A percentile compares a stretch with the other conserved stretches of the same genome.
These are phyloP conservation scores for Podotricha telesiphe DNA, from an alignment of 2,888 invertebrate species.

Conservation along the genomic window DNA sequence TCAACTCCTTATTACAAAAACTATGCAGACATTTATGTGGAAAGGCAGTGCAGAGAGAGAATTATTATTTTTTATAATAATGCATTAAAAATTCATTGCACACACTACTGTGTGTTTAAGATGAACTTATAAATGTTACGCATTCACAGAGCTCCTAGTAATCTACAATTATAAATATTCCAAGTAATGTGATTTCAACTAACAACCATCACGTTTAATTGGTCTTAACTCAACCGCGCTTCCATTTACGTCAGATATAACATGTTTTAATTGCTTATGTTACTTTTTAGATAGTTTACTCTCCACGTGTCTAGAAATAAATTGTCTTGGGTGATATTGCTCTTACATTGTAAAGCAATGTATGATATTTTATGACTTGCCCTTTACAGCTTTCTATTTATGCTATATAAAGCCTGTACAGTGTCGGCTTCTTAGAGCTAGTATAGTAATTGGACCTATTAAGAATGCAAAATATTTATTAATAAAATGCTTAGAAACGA, in stretches of 20 bases:
- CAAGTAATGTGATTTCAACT: too few relatives aligned
- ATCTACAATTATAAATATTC: too few relatives aligned
- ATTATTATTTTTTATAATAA: too few relatives aligned
- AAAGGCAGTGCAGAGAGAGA: too few relatives aligned
- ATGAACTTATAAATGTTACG: too few relatives aligned
- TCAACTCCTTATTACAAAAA: too few relatives aligned
- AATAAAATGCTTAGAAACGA: background rate
- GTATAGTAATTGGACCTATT: background rate
- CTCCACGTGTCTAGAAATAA: background rate
- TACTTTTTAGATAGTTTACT: background rate
- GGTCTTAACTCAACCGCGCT: too few relatives aligned
- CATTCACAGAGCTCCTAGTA: too few relatives aligned
- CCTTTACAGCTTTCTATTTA: background rate
- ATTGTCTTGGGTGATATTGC: background rate
- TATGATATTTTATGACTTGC: slow-evolving; percentile 6
- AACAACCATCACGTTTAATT: too few relatives aligned
- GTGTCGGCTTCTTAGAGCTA: background rate
- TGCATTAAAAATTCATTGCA: too few relatives aligned
- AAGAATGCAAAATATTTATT: background rate
- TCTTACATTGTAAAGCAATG: slow-evolving; percentile 8
- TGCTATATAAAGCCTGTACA: background rate
- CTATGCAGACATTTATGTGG: too few relatives aligned
- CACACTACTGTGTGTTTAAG: too few relatives aligned
- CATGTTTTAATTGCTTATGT: background rate
- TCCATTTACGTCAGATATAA: background rate